Base-by-base conservation (phyloP, 37 sponge, comb jelly and placozoan genomes). In the Halisarca cf. caerulea region DNA sequence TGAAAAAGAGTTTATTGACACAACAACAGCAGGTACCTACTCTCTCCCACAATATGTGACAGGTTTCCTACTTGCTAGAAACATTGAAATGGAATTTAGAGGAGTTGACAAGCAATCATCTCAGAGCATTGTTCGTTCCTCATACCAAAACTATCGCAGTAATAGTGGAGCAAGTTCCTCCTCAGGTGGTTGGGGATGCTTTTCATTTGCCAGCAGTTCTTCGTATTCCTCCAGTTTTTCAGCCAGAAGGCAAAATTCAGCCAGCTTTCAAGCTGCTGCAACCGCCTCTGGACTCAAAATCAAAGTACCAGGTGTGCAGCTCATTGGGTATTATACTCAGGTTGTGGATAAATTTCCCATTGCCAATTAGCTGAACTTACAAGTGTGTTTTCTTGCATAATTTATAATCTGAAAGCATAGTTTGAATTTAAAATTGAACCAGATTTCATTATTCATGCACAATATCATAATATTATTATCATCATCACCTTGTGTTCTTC, bases 291-390 rank as follows among this genome's bases (percentile, higher is more conserved):
- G 77, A 2, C 21, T 74, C 44, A 74, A 74, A 39, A 74, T 74
- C 44, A 40, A 20, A 35, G 24, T 74, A 7, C 77, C 77, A 40
- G 77, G 42, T 41, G 42, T 39, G 21, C 77, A 74, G 77, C 42
- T 74, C 8, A 74, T 74, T 18, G 77, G 77, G 2, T 74, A 74
- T 15, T 74, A 74, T 25, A 74, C 77, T 2, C 77, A 74, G 40
- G 77, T 74, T n/a, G 45, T 43, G 0, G n/a, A 39, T 21, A 25
- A 43, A 21, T 74, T 74, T 44, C 77, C 77, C 24, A 74, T 62
- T 62, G 4, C 64, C 51, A 47, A 47, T 47, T 47, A 47, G 51
- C 11, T n/a, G n/a, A n/a, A n/a, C n/a, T n/a, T n/a, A n/a, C n/a
- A n/a, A n/a, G n/a, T n/a, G n/a, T n/a, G n/a, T n/a, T n/a, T n/a